Evolutionary conservation across 2,797 vertebrate species (phyloP), one percentile per base, ranked within the genome.

Genomic region (Coccyzus lansbergi): DNA sequence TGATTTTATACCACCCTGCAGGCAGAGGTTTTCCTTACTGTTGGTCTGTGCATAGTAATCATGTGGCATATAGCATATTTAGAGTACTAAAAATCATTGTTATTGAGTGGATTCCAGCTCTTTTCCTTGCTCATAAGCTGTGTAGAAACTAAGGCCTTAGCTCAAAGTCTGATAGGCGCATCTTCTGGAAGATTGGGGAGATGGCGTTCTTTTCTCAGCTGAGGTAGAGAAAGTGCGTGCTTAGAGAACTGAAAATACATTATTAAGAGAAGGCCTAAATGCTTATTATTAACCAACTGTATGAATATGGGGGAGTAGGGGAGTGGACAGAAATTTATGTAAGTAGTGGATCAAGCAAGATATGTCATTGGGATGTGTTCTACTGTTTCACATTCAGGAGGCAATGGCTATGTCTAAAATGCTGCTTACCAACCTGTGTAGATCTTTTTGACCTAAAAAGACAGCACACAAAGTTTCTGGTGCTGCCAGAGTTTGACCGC

Each of bases 371-470:
- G 46, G 40, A 46, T 36, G 7, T 15, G 21, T 82, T 88, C 38
- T 81, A 20, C 29, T 49, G 10, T 62, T 88, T 75, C 84, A 60
- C 15, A 12, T 11, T 36, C 29, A 46, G 31, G 38, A 63, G 26
- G 7, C 31, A 59, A 24, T 52, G 38, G 58, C 17, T 15, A 2
- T 10, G 20, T 34, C 49, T 86, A 49, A 91, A 89, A 48, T 0
- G 2, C 14, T 81, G 36, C 22, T 60, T 63, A 40, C 38, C 1
- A 3, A 53, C n/a, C n/a, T 40, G 5, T 3, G 1, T 5, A 56
- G 22, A 26, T 60, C 58, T 49, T 38, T 19, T 28, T 10, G 25
- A 29, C n/a, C 25, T 31, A 17, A 15, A 12, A 0, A 52, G 69
- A 63, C 80, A 79, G 10, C 3, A 2, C 24, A 68, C 1, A 13